Evolutionary conservation across 2,888 invertebrate genomes (phyloP).

Genomic region (Orgyia antiqua): DNA sequence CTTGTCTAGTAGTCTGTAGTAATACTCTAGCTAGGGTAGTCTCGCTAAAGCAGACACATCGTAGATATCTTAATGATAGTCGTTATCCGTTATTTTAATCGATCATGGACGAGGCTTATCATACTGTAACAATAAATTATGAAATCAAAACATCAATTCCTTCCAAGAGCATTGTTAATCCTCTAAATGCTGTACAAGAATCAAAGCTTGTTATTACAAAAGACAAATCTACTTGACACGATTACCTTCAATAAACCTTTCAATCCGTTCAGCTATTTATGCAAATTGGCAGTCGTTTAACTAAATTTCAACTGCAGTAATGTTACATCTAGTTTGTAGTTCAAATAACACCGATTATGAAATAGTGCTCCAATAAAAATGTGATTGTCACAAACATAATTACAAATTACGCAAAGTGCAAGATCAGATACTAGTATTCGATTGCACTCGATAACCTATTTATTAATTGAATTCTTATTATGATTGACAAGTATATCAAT

Average conservation of each 20-base stretch:
- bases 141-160: no score
- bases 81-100: no score
- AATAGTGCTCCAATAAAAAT: conserved; percentile 46
- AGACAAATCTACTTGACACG: conserved; percentile 22
- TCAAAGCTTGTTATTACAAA: conserved; percentile 11
- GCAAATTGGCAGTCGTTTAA: conserved; percentile 45
- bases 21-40: no score
- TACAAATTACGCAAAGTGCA: conserved; percentile 1
- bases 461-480: conserved; percentile 36
- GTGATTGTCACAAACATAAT: neutral
- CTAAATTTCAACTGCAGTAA: conserved; percentile 50
- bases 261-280: conserved; percentile 45
- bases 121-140: no score
- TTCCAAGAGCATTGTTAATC: neutral
- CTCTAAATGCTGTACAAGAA: neutral
- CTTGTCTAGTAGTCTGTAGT: no score
- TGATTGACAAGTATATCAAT: conserved; percentile 47
- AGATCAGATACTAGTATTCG: conserved; percentile 23
- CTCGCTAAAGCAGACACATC: no score
- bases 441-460: conserved; percentile 32
- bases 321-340: conserved; percentile 39
- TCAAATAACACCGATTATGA: conserved; percentile 39
- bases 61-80: no score
- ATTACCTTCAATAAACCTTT: conserved; percentile 36
- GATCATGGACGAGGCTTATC: no score